phyloP scores from a whole-genome alignment of 2,888 invertebrate genomes.

The Neocrepidodera transversa region DNA sequence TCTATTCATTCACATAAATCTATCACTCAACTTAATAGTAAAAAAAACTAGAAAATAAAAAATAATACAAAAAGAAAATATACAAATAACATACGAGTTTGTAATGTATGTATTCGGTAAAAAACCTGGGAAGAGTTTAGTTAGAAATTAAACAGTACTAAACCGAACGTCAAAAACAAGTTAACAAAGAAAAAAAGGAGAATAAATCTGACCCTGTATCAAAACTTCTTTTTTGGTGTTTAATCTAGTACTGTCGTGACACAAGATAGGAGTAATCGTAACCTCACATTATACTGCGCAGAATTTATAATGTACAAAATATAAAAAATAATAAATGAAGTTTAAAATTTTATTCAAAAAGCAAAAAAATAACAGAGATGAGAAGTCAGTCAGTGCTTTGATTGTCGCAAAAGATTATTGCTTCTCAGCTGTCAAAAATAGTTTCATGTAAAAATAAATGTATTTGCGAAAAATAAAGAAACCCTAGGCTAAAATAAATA shows the following conservation, averaged over 20 bases:
- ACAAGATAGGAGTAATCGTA: slow-evolving; percentile 45
- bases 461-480: no score
- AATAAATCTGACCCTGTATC: slow-evolving; percentile 3
- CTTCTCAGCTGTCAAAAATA: no score
- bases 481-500: no score
- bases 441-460: no score
- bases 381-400: no score
- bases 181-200: background rate
- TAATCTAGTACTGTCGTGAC: slow-evolving; percentile 13
- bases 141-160: slow-evolving; percentile 36
- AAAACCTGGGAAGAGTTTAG: slow-evolving; percentile 31
- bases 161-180: background rate
- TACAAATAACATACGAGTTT: slow-evolving; percentile 15
- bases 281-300: slow-evolving; percentile 2
- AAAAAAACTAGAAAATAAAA: slow-evolving; percentile 41
- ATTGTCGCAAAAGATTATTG: no score
- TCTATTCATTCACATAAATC: slow-evolving; percentile 33
- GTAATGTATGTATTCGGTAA: slow-evolving; percentile 12
- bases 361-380: no score
- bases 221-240: background rate
- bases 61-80: slow-evolving; percentile 37
- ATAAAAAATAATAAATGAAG: no score
- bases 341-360: no score
- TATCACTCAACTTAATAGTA: slow-evolving; percentile 41
- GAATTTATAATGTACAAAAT: background rate